Conservation (phyloP, 2,797 vertebrate genomes). For the Centroberyx gerrardi region DNA sequence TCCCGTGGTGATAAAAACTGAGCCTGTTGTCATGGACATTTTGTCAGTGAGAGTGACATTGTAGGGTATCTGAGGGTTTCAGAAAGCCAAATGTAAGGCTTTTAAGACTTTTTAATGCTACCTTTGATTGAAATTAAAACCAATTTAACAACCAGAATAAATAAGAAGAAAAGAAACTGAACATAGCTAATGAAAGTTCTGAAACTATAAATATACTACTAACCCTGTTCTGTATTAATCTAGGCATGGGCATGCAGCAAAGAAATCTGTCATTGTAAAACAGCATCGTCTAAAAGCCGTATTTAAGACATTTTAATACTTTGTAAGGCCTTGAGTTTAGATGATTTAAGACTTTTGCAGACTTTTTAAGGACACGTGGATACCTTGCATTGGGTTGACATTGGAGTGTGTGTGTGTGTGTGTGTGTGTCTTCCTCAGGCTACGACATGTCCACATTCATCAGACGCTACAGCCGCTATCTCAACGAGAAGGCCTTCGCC, state of each 20-base stretch:
- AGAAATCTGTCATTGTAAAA: too few relatives aligned
- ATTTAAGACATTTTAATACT: conserved; percentile 13
- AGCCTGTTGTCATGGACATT: conserved; percentile 36
- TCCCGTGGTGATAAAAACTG: conserved; percentile 51
- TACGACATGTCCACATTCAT: conserved; percentile 99
- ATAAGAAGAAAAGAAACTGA: too few relatives aligned
- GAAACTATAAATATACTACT: too few relatives aligned
- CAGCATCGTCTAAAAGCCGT: too few relatives aligned
- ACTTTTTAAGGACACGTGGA: not conserved
- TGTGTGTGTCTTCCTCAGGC: conserved; percentile 84
- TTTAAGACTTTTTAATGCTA: conserved; percentile 8
- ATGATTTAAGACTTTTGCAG: conserved; percentile 11
- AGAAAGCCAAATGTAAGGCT: not conserved
- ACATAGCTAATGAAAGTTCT: too few relatives aligned
- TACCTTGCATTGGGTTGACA: not conserved
- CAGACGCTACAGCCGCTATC: conserved; percentile 97
- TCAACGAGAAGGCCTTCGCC: conserved; percentile 98
- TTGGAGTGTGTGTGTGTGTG: conserved; percentile 2
- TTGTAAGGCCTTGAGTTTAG: too few relatives aligned
- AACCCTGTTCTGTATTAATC: too few relatives aligned
- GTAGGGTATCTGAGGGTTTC: not conserved
- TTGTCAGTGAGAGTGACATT: not conserved
- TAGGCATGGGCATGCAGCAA: too few relatives aligned
- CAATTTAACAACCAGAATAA: too few relatives aligned
- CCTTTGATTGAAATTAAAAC: too few relatives aligned